These are phyloP conservation scores for Calosoma granatense DNA, from an alignment of 1,140 invertebrate species.

Conservation along the genomic window DNA sequence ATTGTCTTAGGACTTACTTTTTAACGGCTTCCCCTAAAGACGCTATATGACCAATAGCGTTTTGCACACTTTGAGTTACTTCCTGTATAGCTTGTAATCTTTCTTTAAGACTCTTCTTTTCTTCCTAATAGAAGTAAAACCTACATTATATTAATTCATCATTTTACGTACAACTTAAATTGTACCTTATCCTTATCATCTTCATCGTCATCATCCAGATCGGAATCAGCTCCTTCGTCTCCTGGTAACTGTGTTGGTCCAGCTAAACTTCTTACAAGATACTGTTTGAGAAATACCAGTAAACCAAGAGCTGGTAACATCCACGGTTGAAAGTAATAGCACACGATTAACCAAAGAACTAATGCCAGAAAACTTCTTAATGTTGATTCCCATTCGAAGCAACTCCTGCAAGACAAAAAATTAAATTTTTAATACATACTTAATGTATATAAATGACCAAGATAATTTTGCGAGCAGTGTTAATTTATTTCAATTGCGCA, in stretches of 20 bases:
- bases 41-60: constrained; percentile 85
- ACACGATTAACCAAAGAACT: constrained; percentile 67
- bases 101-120: constrained; percentile 92
- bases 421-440: background rate
- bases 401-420: constrained; percentile 56
- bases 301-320: constrained; percentile 72
- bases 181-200: constrained; percentile 63
- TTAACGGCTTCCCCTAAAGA: constrained; percentile 85
- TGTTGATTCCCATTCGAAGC: constrained; percentile 94
- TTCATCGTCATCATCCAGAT: constrained; percentile 54
- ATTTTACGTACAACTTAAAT: background rate
- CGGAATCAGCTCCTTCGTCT: constrained; percentile 67
- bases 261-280: constrained; percentile 42
- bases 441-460: too few species aligned
- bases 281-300: constrained; percentile 68
- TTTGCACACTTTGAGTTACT: constrained; percentile 89
- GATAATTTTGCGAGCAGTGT: too few species aligned
- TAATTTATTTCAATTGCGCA: too few species aligned
- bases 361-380: constrained; percentile 81
- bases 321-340: constrained; percentile 80
- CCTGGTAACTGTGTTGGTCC: constrained; percentile 47
- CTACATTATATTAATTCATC: constrained; percentile 5
- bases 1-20: constrained; percentile 84
- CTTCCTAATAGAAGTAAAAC: constrained; percentile 54
- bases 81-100: constrained; percentile 90